These are phyloP conservation scores for Reinhardtius hippoglossoides DNA, from an alignment of 2,113 vertebrate genomes.

Conservation along the genomic window DNA sequence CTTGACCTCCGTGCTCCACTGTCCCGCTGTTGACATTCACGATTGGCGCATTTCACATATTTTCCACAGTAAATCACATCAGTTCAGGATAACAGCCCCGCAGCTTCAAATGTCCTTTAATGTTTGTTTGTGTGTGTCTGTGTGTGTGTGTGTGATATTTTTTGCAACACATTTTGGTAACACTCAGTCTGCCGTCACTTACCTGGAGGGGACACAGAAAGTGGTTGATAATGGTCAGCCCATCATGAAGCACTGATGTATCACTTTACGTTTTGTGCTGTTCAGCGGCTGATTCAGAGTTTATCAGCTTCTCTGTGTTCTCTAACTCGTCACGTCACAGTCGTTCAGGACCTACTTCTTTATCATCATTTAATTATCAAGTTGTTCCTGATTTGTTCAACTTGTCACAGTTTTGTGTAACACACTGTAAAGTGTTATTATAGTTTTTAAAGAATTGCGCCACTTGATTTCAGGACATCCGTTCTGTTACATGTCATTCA, in stretches of 20 bases:
- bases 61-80: conserved; percentile 36
- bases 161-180: neutral
- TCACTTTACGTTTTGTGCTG: neutral
- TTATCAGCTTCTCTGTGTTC: neutral
- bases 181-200: neutral
- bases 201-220: neutral
- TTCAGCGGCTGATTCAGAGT: neutral
- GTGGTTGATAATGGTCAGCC: neutral
- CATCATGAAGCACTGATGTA: neutral
- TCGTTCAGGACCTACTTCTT: too few species aligned
- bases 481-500: neutral
- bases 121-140: neutral
- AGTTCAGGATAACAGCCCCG: conserved; percentile 23
- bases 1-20: conserved; percentile 42
- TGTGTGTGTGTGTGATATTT: neutral
- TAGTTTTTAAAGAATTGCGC: neutral
- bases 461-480: neutral
- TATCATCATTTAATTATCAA: neutral
- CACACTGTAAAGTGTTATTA: neutral
- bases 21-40: conserved; percentile 51
- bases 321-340: neutral
- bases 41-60: conserved; percentile 47
- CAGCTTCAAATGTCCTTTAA: conserved; percentile 29
- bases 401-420: too few species aligned
- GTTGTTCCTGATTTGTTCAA: too few species aligned